These are phyloP conservation scores for Lepisosteus osseus DNA, from an alignment of 2,113 vertebrate species.

Conservation along the genomic window DNA sequence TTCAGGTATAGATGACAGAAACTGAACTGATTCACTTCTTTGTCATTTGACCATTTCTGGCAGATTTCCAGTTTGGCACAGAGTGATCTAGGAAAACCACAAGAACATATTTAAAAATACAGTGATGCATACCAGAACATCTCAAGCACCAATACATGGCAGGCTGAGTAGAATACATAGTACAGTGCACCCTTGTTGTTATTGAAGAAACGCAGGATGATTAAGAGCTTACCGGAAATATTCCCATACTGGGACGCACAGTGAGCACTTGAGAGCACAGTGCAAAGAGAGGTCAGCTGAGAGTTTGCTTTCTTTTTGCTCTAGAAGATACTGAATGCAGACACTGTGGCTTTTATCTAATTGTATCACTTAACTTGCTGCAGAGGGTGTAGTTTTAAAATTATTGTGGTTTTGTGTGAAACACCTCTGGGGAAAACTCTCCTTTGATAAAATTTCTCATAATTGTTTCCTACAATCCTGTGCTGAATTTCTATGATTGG, in stretches of 20 bases:
- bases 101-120: too few species aligned
- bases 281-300: background rate
- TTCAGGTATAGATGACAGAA: too few species aligned
- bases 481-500: background rate
- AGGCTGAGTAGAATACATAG: too few species aligned
- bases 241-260: background rate
- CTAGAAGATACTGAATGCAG: background rate
- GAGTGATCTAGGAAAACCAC: too few species aligned
- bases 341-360: background rate
- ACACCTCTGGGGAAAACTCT: background rate
- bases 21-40: too few species aligned
- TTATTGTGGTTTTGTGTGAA: conserved; percentile 2
- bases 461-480: background rate
- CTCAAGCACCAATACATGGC: too few species aligned
- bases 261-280: too few species aligned
- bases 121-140: too few species aligned
- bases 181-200: background rate
- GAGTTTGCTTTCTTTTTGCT: background rate
- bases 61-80: too few species aligned
- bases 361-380: background rate
- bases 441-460: background rate
- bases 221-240: background rate
- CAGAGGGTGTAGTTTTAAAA: background rate
- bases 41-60: too few species aligned
- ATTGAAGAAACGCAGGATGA: background rate